Evolutionary conservation across 2,888 invertebrate genomes (phyloP).

Genomic region (Idaea aversata): DNA sequence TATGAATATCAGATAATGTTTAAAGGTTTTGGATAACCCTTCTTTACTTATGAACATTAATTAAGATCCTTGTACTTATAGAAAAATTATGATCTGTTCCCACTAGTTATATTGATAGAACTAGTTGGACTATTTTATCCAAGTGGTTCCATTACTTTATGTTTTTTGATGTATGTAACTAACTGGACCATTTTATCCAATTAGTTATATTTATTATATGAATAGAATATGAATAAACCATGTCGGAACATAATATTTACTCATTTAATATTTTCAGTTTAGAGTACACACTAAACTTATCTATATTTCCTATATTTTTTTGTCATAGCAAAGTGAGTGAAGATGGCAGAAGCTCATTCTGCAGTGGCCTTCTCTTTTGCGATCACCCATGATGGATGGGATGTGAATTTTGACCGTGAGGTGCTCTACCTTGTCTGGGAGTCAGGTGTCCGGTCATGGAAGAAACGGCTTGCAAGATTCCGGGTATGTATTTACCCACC

Average conservation of each 20-base stretch:
- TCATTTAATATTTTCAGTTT: neutral
- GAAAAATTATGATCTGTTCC: too few relatives aligned
- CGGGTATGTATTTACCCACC: constrained; percentile 82
- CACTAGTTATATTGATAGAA: too few relatives aligned
- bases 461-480: constrained; percentile 93
- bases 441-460: constrained; percentile 97
- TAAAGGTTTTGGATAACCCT: too few relatives aligned
- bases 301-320: constrained; percentile 12
- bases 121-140: too few relatives aligned
- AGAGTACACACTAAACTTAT: neutral
- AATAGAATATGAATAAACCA: neutral
- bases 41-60: too few relatives aligned
- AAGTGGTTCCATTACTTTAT: too few relatives aligned
- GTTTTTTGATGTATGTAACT: too few relatives aligned
- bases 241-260: neutral
- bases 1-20: too few relatives aligned
- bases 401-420: constrained; percentile 98
- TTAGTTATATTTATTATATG: too few relatives aligned
- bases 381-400: constrained; percentile 98
- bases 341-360: constrained; percentile 99
- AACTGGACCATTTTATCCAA: too few relatives aligned
- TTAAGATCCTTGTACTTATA: too few relatives aligned
- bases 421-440: constrained; percentile 97
- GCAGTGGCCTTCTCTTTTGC: constrained; percentile 98
- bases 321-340: constrained; percentile 35